These are phyloP conservation scores for Paguma larvata DNA, from an alignment of 2,797 vertebrate species.

Conservation along the genomic window DNA sequence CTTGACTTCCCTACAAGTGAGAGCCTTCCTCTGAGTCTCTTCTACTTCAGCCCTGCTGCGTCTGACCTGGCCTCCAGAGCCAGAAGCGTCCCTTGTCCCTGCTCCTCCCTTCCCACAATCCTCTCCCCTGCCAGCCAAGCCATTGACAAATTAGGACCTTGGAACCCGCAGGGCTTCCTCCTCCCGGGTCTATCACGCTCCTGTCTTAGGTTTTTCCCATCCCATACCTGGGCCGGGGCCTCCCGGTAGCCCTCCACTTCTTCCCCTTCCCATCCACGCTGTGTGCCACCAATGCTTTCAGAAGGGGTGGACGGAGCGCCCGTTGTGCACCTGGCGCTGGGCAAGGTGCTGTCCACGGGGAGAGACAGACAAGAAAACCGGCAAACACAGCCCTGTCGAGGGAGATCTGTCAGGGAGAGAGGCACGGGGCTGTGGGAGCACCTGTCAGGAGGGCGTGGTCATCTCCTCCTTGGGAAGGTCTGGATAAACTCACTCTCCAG, in stretches of 20 bases:
- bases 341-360: neutral
- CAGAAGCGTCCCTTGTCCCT: neutral
- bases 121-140: neutral
- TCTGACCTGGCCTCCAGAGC: neutral
- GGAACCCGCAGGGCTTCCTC: neutral
- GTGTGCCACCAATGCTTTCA: too few species aligned
- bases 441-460: neutral
- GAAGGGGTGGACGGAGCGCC: neutral
- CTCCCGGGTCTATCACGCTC: neutral
- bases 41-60: rapidly evolving
- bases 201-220: neutral
- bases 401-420: neutral
- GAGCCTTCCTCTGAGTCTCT: neutral
- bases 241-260: neutral
- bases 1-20: rapidly evolving
- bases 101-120: neutral
- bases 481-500: too few species aligned
- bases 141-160: neutral
- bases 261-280: neutral
- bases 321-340: rapidly evolving
- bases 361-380: neutral
- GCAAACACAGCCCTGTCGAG: rapidly evolving
- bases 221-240: too few species aligned
- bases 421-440: neutral
- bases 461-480: neutral